phyloP scores from a whole-genome alignment of 1,140 invertebrate species.

The Calephelis virginiensis region DNA sequence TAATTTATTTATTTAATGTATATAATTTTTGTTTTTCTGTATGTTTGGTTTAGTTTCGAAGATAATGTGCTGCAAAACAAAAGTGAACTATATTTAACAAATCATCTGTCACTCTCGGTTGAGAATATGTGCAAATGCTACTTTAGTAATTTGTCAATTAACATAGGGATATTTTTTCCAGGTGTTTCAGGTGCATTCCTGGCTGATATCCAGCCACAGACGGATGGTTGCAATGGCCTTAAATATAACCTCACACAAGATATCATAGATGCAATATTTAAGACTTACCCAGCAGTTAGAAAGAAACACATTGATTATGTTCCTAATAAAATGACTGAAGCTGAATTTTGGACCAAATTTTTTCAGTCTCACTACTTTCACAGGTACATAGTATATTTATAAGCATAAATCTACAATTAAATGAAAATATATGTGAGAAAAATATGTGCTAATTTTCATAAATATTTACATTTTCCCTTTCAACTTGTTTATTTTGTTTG shows the following conservation, averaged over 20 bases:
- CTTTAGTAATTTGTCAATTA: not conserved
- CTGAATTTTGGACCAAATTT: conserved; percentile 99
- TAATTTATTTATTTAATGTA: too few relatives aligned
- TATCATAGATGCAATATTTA: conserved; percentile 98
- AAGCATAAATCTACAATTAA: too few relatives aligned
- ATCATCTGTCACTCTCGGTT: too few relatives aligned
- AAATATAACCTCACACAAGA: conserved; percentile 98
- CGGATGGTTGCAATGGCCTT: conserved; percentile 97
- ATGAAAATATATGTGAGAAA: too few relatives aligned
- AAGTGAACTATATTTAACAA: too few relatives aligned
- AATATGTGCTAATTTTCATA: too few relatives aligned
- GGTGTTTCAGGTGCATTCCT: conserved; percentile 92
- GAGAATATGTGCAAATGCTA: too few relatives aligned
- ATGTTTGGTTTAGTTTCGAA: too few relatives aligned
- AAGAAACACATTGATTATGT: conserved; percentile 98
- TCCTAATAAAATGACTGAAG: conserved; percentile 95
- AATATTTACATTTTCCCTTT: too few relatives aligned
- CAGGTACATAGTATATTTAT: conserved; percentile 61
- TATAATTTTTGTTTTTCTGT: too few relatives aligned
- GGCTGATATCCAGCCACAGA: conserved; percentile 97
- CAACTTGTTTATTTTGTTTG: too few relatives aligned
- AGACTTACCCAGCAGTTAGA: conserved; percentile 99
- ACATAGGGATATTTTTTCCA: conserved; percentile 47
- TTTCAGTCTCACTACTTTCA: conserved; percentile 99
- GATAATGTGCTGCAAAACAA: too few relatives aligned